phyloP scores from a whole-genome alignment of 2,797 vertebrate species.

The Gallinago nigripennis region DNA sequence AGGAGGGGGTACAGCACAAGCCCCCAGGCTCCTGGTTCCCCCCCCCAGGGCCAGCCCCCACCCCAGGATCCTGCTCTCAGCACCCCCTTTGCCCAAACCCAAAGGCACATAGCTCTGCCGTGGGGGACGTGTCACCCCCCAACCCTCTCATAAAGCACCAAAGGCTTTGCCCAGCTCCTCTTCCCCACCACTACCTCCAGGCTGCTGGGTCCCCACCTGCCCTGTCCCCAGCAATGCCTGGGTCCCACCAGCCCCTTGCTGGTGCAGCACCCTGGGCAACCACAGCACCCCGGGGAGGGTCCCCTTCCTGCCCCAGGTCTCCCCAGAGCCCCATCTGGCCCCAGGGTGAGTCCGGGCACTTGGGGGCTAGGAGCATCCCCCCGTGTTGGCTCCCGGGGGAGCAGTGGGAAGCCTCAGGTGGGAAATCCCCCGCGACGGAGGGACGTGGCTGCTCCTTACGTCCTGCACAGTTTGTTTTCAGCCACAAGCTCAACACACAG shows the following conservation, averaged over 20 bases:
- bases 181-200: neutral
- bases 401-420: neutral
- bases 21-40: neutral
- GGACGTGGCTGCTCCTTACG: neutral
- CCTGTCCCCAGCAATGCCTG: neutral
- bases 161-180: neutral
- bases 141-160: neutral
- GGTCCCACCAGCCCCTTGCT: neutral
- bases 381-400: neutral
- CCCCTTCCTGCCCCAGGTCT: neutral
- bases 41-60: neutral
- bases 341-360: neutral
- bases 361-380: fast-evolving
- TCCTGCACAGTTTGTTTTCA: neutral
- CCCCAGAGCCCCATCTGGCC: neutral
- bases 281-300: neutral
- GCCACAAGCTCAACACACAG: constrained; percentile 17
- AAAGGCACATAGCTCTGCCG: neutral
- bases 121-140: neutral
- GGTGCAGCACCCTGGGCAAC: neutral
- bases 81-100: neutral
- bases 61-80: neutral
- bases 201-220: fast-evolving
- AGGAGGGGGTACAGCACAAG: neutral
- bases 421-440: neutral